Evolutionary conservation across 23 tunicate species (phyloP).

Genomic region (Oikopleura albicans): DNA sequence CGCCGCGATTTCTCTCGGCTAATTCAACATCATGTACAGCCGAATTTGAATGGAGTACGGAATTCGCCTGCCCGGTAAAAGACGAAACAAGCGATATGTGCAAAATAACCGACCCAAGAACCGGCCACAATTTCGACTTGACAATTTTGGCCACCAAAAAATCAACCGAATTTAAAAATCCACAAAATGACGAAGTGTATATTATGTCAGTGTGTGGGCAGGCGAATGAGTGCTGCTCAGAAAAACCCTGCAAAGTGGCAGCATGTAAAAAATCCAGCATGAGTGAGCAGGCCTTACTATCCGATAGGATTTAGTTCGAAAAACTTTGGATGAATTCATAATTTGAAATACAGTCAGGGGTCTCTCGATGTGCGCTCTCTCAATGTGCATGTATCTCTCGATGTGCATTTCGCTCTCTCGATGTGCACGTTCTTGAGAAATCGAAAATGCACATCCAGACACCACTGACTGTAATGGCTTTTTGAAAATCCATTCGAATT

Average conservation of each 20-base stretch:
- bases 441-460: too few relatives aligned
- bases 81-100: neutral
- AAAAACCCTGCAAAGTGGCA: neutral
- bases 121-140: neutral
- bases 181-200: neutral
- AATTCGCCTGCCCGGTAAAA: neutral
- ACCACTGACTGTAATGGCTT: too few relatives aligned
- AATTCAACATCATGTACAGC: neutral
- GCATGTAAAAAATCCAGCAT: neutral
- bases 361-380: too few relatives aligned
- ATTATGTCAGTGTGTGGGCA: neutral
- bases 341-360: too few relatives aligned
- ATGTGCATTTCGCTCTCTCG: too few relatives aligned
- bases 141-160: neutral
- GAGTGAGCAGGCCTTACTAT: neutral
- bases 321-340: neutral
- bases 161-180: neutral
- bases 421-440: too few relatives aligned
- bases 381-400: too few relatives aligned
- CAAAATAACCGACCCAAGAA: neutral
- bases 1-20: neutral
- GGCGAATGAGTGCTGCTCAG: neutral
- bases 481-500: too few relatives aligned
- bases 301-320: neutral
- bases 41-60: conserved; percentile 8